Evolutionary conservation across 2,888 invertebrate genomes (phyloP).

Genomic region (Capitulum mitella): DNA sequence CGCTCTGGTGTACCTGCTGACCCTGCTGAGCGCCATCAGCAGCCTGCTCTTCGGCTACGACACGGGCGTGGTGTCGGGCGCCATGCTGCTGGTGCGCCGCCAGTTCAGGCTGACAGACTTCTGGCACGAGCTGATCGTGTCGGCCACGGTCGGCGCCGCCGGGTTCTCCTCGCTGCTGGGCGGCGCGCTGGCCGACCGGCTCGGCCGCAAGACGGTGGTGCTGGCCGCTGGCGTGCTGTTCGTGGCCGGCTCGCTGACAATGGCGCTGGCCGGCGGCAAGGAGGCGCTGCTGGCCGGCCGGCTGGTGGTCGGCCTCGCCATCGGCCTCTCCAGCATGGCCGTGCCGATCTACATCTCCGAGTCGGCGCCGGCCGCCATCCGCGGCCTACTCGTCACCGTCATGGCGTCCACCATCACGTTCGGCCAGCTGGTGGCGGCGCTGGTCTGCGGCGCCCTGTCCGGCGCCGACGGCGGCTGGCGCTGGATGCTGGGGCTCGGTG

Average conservation of each 20-base stretch:
- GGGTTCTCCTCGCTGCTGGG: slow-evolving; percentile 46
- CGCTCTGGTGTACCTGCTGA: slow-evolving; percentile 41
- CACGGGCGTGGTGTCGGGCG: slow-evolving; percentile 36
- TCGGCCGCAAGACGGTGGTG: slow-evolving; percentile 50
- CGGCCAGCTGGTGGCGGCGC: slow-evolving; percentile 48
- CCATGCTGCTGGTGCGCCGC: slow-evolving; percentile 38
- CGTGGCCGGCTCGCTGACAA: slow-evolving; percentile 46
- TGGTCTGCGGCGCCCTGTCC: slow-evolving; percentile 48
- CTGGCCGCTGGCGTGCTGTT: slow-evolving; percentile 48
- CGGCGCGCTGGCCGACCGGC: slow-evolving; percentile 44
- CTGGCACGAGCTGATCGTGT: slow-evolving; percentile 49
- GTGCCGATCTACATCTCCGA: slow-evolving; percentile 54
- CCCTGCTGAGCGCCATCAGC: slow-evolving; percentile 43
- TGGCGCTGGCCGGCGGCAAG: slow-evolving; percentile 44
- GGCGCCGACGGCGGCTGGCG: slow-evolving; percentile 50
- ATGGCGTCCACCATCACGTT: slow-evolving; percentile 50
- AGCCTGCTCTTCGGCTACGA: slow-evolving; percentile 36
- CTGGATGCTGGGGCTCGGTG: slow-evolving; percentile 40
- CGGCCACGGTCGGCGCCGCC: slow-evolving; percentile 47
- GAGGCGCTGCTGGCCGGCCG: slow-evolving; percentile 45
- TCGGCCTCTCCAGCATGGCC: slow-evolving; percentile 50
- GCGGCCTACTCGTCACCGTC: slow-evolving; percentile 49
- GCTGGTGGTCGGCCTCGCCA: slow-evolving; percentile 46
- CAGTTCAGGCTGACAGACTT: slow-evolving; percentile 44
- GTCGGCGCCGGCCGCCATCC: slow-evolving; percentile 46